Conservation (phyloP, 1,140 invertebrate species). For the Belonocnema kinseyi region DNA sequence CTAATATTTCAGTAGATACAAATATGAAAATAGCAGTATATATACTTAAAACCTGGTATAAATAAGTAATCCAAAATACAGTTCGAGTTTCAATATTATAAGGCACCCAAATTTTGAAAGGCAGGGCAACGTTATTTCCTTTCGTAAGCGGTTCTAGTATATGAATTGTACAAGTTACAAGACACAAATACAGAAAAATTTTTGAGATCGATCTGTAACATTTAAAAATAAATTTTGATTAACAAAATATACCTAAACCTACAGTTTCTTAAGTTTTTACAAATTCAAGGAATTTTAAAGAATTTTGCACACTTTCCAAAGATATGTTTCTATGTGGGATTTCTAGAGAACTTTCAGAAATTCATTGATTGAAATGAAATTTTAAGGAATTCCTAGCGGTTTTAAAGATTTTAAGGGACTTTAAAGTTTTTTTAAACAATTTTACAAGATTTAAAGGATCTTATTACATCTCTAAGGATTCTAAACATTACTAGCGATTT, state of each 20-base stretch:
- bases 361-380: too few relatives aligned
- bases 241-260: neutral
- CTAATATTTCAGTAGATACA: neutral
- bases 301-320: too few relatives aligned
- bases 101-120: slow-evolving; percentile 2
- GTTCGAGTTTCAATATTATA: slow-evolving; percentile 6
- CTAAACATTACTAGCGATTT: too few relatives aligned
- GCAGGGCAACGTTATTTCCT: neutral
- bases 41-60: neutral
- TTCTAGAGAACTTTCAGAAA: too few relatives aligned
- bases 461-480: too few relatives aligned
- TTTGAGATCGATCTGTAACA: neutral
- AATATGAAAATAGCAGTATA: neutral
- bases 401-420: too few relatives aligned
- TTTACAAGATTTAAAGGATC: too few relatives aligned
- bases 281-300: neutral
- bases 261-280: neutral
- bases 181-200: neutral
- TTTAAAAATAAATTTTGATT: too few relatives aligned
- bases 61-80: neutral
- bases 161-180: neutral
- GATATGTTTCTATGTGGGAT: too few relatives aligned
- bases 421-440: too few relatives aligned
- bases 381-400: too few relatives aligned
- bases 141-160: neutral